Percentiles rank a stretch among this genome's conserved stretches.
phyloP scores from a whole-genome alignment of 53 echinoderm and acorn worm species.

The Temnopleurus reevesii region DNA sequence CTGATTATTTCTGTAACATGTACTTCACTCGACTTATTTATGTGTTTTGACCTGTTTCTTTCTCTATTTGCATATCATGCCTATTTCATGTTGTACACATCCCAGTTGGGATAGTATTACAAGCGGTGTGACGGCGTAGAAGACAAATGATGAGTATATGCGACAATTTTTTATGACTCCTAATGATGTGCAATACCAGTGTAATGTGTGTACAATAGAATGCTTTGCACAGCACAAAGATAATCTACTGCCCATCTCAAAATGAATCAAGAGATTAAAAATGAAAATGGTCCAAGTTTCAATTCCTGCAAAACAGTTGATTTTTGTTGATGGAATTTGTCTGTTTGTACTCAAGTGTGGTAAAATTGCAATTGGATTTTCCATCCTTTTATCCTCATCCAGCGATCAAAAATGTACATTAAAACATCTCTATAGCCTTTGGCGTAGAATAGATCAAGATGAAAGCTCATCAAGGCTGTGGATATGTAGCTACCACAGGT shows the following conservation, averaged over 20 bases:
- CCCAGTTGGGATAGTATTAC: background rate
- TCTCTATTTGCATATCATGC: constrained; percentile 44
- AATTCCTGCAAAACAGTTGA: background rate
- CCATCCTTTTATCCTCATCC: background rate
- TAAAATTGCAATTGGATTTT: too few species aligned
- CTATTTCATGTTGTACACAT: constrained; percentile 40
- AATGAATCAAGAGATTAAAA: background rate
- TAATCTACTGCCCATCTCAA: constrained; percentile 15
- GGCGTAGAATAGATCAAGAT: background rate
- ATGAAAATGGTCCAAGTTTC: constrained; percentile 1
- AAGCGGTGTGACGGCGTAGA: background rate
- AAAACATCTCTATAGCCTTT: background rate
- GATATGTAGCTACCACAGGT: background rate
- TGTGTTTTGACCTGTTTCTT: background rate
- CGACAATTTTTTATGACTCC: constrained; percentile 38
- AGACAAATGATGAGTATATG: constrained; percentile 3
- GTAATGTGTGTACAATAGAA: constrained; percentile 22
- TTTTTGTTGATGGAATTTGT: too few species aligned
- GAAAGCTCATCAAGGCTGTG: background rate
- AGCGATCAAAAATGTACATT: background rate
- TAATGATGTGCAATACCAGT: constrained; percentile 46
- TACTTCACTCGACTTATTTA: constrained; percentile 12
- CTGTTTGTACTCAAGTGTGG: too few species aligned
- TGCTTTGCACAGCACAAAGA: constrained; percentile 31
- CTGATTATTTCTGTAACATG: background rate